Evolutionary conservation across 2,888 invertebrate genomes (phyloP).

Genomic region (Drosophila fungiperda): DNA sequence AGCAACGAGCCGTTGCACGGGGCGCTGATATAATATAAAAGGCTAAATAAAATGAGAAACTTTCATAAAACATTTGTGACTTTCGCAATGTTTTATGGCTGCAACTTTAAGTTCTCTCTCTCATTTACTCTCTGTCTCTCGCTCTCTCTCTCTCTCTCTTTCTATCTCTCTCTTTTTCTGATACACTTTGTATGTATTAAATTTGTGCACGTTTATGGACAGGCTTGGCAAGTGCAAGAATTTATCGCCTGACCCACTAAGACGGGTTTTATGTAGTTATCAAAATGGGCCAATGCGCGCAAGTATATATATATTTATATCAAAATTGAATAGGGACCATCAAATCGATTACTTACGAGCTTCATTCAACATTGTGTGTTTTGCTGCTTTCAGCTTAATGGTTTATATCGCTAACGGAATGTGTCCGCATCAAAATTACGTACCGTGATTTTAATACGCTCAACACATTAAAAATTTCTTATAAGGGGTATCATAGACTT

Average conservation of each 20-base stretch:
- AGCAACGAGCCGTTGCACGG: conserved; percentile 40
- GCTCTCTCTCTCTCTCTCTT: background rate
- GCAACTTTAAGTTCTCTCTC: conserved; percentile 58
- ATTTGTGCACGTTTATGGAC: conserved; percentile 29
- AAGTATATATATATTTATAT: conserved; percentile 40
- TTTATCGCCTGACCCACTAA: conserved; percentile 75
- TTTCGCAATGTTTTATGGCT: conserved; percentile 68
- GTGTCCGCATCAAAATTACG: conserved; percentile 16
- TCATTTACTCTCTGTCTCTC: background rate
- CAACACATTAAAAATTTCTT: too few relatives aligned
- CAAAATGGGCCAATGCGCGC: conserved; percentile 58
- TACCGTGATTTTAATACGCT: too few relatives aligned
- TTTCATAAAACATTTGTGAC: conserved; percentile 80
- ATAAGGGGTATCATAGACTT: too few relatives aligned
- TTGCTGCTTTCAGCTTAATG: conserved; percentile 31
- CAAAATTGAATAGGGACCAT: conserved; percentile 26
- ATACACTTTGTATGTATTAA: conserved; percentile 34
- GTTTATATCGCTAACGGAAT: conserved; percentile 20
- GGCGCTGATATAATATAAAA: conserved; percentile 41
- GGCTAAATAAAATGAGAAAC: conserved; percentile 72
- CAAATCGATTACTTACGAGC: conserved; percentile 58
- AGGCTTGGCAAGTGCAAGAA: conserved; percentile 54
- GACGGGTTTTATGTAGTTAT: conserved; percentile 51
- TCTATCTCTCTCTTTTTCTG: background rate
- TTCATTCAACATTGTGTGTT: background rate